Base-by-base conservation (phyloP, 2,797 vertebrate species). In the Manis pentadactyla region DNA sequence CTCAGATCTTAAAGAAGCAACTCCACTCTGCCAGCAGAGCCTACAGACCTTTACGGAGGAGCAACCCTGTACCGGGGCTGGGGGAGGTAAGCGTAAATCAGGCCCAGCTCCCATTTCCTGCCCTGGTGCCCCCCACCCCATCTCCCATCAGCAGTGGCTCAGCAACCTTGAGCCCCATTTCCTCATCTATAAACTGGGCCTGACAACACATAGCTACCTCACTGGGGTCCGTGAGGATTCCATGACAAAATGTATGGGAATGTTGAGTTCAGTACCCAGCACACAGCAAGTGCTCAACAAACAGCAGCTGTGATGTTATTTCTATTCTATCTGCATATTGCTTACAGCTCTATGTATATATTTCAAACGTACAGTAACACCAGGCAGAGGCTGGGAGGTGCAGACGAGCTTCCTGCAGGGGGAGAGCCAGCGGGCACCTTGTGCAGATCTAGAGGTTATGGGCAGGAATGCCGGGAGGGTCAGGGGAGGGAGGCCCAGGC, bases 1-100 rank as follows among this genome's bases (percentile, higher is more conserved):
- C 42, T 37, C 37, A 10, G 53, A 59, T 84, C 88, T 97, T 96
- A 96, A 94, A 93, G 46, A 51, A 31, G 85, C 90, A 3, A 15
- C 51, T 89, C 37, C 68, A 73, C 75, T 77, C 37, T 92, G 82
- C 61, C 73, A 61, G 39, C 37, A 64, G 9, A 55, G 34, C 68
- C 53, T 64, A 25, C 14, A 83, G 55, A 73, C 37, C 4, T 57
- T n/a, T 34, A 10, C 57, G 4, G 69, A 69, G 59, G 2, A 17
- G 7, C 64, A 57, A 9, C 46, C 37, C 19, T 19, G 51, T 49
- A 25, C 39, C 17, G 2, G 14, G 46, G 12, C 42, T 46, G 17
- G 37, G 7, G 5, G 29, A 74, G 23, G 66, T 13, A 53, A 37
- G 64, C 68, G 42, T 7, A 29, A 94, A 61, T 57, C 3, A 68